These are phyloP conservation scores for Phthorimaea operculella DNA, from an alignment of 1,140 invertebrate species.

Conservation along the genomic window DNA sequence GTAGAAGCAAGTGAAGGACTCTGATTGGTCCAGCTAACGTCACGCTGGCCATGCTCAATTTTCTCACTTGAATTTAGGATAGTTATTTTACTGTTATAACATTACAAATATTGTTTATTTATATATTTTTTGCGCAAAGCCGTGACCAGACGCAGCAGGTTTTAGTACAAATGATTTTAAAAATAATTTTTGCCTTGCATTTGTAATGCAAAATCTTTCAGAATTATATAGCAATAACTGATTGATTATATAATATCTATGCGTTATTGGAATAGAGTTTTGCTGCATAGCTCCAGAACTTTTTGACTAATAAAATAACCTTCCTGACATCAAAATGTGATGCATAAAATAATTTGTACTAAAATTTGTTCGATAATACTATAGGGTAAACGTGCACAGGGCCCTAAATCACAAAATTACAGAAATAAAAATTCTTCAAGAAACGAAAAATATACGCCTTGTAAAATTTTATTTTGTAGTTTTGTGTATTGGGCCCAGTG, in stretches of 20 bases:
- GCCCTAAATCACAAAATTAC: too few species aligned
- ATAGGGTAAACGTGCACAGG: neutral
- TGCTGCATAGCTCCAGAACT: too few species aligned
- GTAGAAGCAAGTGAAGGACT: neutral
- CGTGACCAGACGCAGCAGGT: neutral
- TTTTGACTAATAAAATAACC: neutral
- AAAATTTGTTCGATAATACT: neutral
- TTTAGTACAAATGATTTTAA: neutral
- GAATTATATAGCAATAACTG: too few species aligned
- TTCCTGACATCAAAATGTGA: too few species aligned
- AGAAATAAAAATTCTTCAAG: too few species aligned
- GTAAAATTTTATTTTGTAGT: too few species aligned
- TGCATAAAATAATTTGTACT: neutral
- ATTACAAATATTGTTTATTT: neutral
- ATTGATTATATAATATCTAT: too few species aligned
- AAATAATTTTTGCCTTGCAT: neutral
- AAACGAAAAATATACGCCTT: too few species aligned
- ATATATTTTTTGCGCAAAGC: neutral
- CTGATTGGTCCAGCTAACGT: conserved; percentile 4
- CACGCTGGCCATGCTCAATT: conserved; percentile 6
- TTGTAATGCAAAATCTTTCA: too few species aligned
- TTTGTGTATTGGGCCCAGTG: too few species aligned
- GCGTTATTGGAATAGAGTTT: too few species aligned
- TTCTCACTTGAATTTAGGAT: conserved; percentile 5
- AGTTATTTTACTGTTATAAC: neutral